Conservation (phyloP, 2,888 invertebrate genomes). For the Drosophila neonasuta region DNA sequence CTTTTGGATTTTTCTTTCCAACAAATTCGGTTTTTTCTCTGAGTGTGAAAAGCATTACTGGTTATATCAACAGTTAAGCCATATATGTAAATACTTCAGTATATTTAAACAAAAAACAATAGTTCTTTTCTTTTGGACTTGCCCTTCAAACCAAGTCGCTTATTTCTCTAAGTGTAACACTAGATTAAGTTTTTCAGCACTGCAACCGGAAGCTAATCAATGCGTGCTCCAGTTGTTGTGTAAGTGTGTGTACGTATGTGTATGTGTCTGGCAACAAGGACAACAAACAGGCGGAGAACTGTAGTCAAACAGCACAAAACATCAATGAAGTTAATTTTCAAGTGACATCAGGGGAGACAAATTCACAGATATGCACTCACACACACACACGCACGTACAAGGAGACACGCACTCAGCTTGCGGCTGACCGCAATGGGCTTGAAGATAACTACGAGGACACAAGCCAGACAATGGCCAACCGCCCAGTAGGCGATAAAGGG, state of each 20-base stretch:
- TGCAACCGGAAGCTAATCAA: slow-evolving; percentile 32
- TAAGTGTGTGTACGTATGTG: slow-evolving; percentile 11
- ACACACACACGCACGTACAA: slow-evolving; percentile 5
- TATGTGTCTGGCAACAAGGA: slow-evolving; percentile 19
- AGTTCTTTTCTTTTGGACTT: not conserved
- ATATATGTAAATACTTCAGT: too few relatives aligned
- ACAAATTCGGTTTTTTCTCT: too few relatives aligned
- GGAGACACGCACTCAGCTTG: slow-evolving; percentile 43
- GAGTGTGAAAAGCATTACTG: too few relatives aligned
- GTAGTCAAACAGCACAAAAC: slow-evolving; percentile 40
- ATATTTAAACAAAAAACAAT: not conserved
- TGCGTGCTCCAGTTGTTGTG: not conserved
- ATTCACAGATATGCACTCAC: slow-evolving; percentile 20
- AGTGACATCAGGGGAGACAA: slow-evolving; percentile 43
- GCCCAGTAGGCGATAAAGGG: slow-evolving; percentile 3
- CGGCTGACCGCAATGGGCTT: slow-evolving; percentile 60
- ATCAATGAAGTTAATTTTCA: slow-evolving; percentile 68
- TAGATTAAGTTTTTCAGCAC: not conserved
- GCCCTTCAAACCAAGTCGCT: too few relatives aligned
- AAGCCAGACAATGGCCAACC: slow-evolving; percentile 18
- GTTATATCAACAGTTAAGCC: too few relatives aligned
- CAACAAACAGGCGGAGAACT: slow-evolving; percentile 32
- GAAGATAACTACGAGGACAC: slow-evolving; percentile 31
- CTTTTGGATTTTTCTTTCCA: too few relatives aligned
- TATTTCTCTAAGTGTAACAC: slow-evolving; percentile 23